Evolutionary conservation across 2,888 invertebrate species (phyloP), one percentile per base, ranked within the genome.

Genomic region (Auanema sp.): DNA sequence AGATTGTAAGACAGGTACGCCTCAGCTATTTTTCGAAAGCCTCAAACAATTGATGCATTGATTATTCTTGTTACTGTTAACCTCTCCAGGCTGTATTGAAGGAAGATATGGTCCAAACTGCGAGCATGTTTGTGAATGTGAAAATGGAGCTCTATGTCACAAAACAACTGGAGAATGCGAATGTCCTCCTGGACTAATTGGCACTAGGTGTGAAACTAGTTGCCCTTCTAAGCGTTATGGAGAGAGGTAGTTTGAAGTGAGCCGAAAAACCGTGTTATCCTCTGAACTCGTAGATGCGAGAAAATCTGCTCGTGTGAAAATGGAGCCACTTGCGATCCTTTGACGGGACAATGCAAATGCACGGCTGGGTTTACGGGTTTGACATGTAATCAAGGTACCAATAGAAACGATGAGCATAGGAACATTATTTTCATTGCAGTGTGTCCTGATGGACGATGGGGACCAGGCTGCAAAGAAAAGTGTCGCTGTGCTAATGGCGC

Each of bases 151-250:
- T 33, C 47, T 41, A 10, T 75, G 75, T 57, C 68, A 71, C 50
- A 60, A 60, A 21, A 55, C 47, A 3, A 57, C 84, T 21, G 87
- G 87, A 0, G 83, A 83, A 1, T 94, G 94, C 43, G 2, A 49
- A 43, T 94, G 94, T 85, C 89, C 90, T 0, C 71, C 77, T 0
- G 78, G 77, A 3, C 81, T 76, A 60, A 71, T 81, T 33, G 81
- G 81, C 23, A 75, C 79, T 0, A 69, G 76, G 0, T 86, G 86
- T 76, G 85, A 86, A 70, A 78, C 81, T 4, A 44, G 72, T 0
- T 83, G 83, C 60, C 77, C 77, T 3, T 42, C 62, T 11, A 69
- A 77, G 64, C 63, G 79, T 33, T 81, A 67, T 57, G 81, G 81
- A 23, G 70, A 75, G 47, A 72, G 71, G 78, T 78, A 49, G 51